Evolutionary conservation across 1,140 invertebrate genomes (phyloP), one percentile per base, ranked within the genome.

Genomic region (Diprion similis): DNA sequence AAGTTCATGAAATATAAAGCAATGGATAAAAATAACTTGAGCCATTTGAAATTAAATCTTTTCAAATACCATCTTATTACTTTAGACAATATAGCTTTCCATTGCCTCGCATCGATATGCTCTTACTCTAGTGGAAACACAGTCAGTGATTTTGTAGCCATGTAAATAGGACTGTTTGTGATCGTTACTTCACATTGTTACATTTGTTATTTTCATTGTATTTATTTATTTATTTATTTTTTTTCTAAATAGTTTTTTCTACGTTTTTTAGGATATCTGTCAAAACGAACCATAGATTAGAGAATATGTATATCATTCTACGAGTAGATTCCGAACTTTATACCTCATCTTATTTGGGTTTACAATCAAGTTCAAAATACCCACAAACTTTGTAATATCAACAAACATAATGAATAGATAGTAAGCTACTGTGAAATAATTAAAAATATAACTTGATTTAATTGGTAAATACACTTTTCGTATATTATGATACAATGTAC

Each of bases 91-190:
- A 37, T 37, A 37, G 2, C 6, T 37, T 37, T 37, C 24, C 1
- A 6, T 37, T 37, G 24, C 24, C 2, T 37, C 51, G n/a, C 51
- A 17, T 59, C 51, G n/a, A 15, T 59, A 15, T 59, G 24, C 24
- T 59, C 8, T 59, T 59, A 59, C 51, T 59, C 51, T 59, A 15
- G 51, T 59, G 51, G 51, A 59, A 59, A 59, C 11, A 59, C 51
- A 59, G 51, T 59, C 51, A 59, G 51, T 59, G 51, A 59, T 59
- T 59, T 59, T 59, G 51, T 59, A 59, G 51, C 51, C 51, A 59
- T 59, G 51, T 59, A 59, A 59, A 59, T 59, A 59, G 51, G 51
- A 59, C 51, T 59, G 51, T 59, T 59, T 59, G 51, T 59, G 51
- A 59, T 59, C 51, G 51, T 59, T 59, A 59, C 51, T 17, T 59